Evolutionary conservation across 2,888 invertebrate species (phyloP).

Genomic region (Platypus cylindrus): DNA sequence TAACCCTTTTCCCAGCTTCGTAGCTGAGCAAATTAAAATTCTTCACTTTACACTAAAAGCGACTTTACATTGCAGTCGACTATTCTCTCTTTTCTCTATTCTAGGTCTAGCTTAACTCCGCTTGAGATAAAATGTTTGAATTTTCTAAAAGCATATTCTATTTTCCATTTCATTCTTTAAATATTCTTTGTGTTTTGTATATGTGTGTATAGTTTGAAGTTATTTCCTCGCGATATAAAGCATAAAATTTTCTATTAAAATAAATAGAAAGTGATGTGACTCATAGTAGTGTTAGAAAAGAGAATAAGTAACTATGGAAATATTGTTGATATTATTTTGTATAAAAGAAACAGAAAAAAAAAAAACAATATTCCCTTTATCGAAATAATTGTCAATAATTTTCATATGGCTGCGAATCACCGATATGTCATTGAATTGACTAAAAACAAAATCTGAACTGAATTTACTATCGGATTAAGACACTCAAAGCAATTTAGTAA

Average conservation of each 20-base stretch:
- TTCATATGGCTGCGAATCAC: too few relatives aligned
- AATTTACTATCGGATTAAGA: constrained; percentile 39
- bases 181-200: constrained; percentile 14
- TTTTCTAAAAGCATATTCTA: constrained; percentile 16
- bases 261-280: too few relatives aligned
- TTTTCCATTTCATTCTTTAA: constrained; percentile 15
- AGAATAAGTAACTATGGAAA: too few relatives aligned
- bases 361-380: too few relatives aligned
- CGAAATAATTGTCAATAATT: too few relatives aligned
- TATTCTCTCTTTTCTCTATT: constrained; percentile 17
- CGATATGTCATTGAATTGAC: too few relatives aligned
- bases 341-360: too few relatives aligned
- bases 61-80: constrained; percentile 15
- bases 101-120: constrained; percentile 15
- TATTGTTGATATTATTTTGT: too few relatives aligned
- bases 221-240: too few relatives aligned
- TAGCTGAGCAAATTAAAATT: constrained; percentile 17
- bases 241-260: too few relatives aligned
- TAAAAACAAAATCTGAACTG: constrained; percentile 36
- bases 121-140: constrained; percentile 13
- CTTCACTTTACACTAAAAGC: constrained; percentile 16
- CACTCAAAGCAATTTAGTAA: constrained; percentile 37
- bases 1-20: constrained; percentile 16
- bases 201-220: too few relatives aligned
- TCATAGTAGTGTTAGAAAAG: too few relatives aligned